phyloP scores from a whole-genome alignment of 2,113 vertebrate genomes.

The Chloropsis cyanopogon region DNA sequence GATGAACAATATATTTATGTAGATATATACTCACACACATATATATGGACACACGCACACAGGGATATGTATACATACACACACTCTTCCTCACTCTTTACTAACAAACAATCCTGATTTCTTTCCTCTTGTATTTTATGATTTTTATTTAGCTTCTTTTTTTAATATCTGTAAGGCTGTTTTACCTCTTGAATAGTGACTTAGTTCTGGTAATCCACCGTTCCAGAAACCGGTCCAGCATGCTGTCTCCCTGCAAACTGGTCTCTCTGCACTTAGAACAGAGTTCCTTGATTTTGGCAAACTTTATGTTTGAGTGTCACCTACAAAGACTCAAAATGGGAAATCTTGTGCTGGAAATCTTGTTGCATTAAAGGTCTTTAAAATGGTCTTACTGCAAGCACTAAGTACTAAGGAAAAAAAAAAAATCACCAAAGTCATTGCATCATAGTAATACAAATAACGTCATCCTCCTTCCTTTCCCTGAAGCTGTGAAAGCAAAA shows the following conservation, averaged over 20 bases:
- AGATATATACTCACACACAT: not conserved
- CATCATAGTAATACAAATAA: not conserved
- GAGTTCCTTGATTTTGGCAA: not conserved
- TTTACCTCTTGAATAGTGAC: not conserved
- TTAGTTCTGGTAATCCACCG: not conserved
- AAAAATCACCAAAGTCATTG: not conserved
- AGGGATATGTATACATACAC: not conserved
- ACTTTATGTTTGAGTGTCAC: not conserved
- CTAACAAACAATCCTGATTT: not conserved
- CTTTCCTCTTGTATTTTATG: not conserved
- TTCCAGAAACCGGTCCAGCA: not conserved
- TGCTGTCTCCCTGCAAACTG: not conserved
- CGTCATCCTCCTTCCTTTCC: not conserved
- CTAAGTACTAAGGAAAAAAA: not conserved
- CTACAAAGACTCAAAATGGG: not conserved
- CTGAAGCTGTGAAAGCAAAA: not conserved
- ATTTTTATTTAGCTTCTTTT: not conserved
- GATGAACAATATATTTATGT: not conserved
- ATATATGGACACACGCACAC: not conserved
- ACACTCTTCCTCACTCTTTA: not conserved
- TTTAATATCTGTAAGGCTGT: not conserved
- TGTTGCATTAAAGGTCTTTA: not conserved
- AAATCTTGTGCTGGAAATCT: not conserved
- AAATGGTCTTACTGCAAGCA: not conserved
- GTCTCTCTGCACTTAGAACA: not conserved